Percentiles rank a stretch among this genome's conserved stretches.
These are phyloP conservation scores for Labroides dimidiatus DNA, from an alignment of 2,797 vertebrate genomes.

Conservation along the genomic window DNA sequence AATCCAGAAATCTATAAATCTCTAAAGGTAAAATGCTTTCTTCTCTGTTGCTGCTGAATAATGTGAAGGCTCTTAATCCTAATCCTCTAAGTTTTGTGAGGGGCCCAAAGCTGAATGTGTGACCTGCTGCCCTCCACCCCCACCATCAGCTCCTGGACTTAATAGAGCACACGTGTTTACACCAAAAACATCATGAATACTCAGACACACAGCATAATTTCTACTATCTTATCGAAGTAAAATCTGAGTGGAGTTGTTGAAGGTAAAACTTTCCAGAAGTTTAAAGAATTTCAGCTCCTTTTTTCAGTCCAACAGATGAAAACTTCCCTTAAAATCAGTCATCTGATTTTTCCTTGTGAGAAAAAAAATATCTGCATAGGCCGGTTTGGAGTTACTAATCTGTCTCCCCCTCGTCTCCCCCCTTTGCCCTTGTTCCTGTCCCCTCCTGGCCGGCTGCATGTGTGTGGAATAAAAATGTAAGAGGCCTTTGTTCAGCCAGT, in stretches of 20 bases:
- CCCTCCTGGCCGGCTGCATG: slow-evolving; percentile 63
- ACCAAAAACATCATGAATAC: not conserved
- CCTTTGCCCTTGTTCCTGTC: slow-evolving; percentile 59
- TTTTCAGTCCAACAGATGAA: not conserved
- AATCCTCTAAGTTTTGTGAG: slow-evolving; percentile 69
- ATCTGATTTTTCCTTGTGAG: slow-evolving; percentile 25
- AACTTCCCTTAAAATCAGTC: not conserved
- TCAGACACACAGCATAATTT: not conserved
- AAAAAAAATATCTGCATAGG: slow-evolving; percentile 15
- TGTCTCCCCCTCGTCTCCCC: slow-evolving; percentile 20
- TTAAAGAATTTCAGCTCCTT: not conserved
- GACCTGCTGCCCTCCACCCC: slow-evolving; percentile 41
- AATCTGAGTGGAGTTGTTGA: not conserved
- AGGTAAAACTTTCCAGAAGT: not conserved
- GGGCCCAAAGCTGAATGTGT: slow-evolving; percentile 67
- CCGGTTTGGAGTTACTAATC: slow-evolving; percentile 56
- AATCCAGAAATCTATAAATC: not conserved
- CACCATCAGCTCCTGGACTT: slow-evolving; percentile 6
- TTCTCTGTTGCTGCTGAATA: slow-evolving; percentile 55
- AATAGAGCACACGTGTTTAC: slow-evolving; percentile 24
- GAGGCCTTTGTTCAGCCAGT: slow-evolving; percentile 68
- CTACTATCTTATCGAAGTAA: not conserved
- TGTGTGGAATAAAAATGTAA: slow-evolving; percentile 81
- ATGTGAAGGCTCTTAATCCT: slow-evolving; percentile 71
- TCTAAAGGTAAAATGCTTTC: slow-evolving; percentile 7